Evolutionary conservation across 2,113 vertebrate species (phyloP).

Genomic region (Catagonus wagneri): DNA sequence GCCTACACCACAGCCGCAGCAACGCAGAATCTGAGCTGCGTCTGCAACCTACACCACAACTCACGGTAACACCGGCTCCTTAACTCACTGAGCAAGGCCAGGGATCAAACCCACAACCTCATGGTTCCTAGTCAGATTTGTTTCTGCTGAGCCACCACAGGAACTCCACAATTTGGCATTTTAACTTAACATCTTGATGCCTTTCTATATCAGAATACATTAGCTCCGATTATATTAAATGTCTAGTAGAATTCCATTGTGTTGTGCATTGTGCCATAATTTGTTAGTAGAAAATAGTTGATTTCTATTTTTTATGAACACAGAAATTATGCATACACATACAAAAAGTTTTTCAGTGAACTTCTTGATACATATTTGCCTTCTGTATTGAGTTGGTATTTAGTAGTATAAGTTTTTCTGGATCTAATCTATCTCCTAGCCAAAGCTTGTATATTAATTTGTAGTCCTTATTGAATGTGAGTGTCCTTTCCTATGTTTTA

Average conservation of each 20-base stretch:
- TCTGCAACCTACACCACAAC: too few species aligned
- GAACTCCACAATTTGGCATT: conserved; percentile 15
- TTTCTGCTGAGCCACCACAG: too few species aligned
- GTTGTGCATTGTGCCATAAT: background rate
- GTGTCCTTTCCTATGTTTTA: background rate
- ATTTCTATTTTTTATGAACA: background rate
- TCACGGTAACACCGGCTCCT: too few species aligned
- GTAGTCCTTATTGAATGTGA: background rate
- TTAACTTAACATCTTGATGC: background rate
- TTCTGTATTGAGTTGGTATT: background rate
- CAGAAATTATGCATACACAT: background rate
- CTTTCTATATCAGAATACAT: background rate
- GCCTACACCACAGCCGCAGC: too few species aligned
- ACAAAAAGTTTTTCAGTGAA: background rate
- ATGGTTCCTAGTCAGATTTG: too few species aligned
- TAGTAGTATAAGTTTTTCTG: conserved; percentile 1
- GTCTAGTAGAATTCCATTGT: background rate
- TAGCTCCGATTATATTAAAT: background rate
- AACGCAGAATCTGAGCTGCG: too few species aligned
- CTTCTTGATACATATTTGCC: background rate
- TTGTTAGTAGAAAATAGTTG: background rate
- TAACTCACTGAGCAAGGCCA: too few species aligned
- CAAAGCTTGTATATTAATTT: background rate
- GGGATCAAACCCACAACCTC: too few species aligned
- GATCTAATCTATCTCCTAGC: background rate